Evolutionary conservation across 2,113 vertebrate genomes (phyloP).

Genomic region (Canis aureus): DNA sequence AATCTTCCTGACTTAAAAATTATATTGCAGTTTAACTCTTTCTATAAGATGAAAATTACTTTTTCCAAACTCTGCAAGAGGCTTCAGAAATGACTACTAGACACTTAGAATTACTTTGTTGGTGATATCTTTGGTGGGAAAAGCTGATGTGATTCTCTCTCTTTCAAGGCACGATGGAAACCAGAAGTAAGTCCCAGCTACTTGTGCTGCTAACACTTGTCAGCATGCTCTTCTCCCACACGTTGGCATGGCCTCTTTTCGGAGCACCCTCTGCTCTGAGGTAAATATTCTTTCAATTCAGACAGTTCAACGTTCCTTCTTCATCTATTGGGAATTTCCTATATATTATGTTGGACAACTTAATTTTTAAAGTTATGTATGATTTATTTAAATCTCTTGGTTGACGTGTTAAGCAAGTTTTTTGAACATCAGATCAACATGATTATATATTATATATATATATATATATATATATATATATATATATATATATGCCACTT

Average conservation of each 20-base stretch:
- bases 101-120: neutral
- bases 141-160: neutral
- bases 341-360: neutral
- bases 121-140: neutral
- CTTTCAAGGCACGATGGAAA: slow-evolving; percentile 91
- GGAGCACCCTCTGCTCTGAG: slow-evolving; percentile 88
- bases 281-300: slow-evolving; percentile 84
- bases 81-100: neutral
- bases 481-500: too few relatives aligned
- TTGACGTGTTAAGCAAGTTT: neutral
- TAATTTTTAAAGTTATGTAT: neutral
- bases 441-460: too few relatives aligned
- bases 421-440: neutral
- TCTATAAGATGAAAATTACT: neutral
- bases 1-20: neutral
- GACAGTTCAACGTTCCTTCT: neutral
- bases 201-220: slow-evolving; percentile 91
- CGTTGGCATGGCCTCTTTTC: slow-evolving; percentile 89
- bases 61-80: neutral
- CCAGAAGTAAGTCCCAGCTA: slow-evolving; percentile 90
- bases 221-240: slow-evolving; percentile 90
- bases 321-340: neutral
- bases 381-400: neutral
- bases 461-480: too few relatives aligned
- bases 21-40: neutral